These are phyloP conservation scores for Dusona sp. DNA, from an alignment of 2,888 invertebrate species.

Conservation along the genomic window DNA sequence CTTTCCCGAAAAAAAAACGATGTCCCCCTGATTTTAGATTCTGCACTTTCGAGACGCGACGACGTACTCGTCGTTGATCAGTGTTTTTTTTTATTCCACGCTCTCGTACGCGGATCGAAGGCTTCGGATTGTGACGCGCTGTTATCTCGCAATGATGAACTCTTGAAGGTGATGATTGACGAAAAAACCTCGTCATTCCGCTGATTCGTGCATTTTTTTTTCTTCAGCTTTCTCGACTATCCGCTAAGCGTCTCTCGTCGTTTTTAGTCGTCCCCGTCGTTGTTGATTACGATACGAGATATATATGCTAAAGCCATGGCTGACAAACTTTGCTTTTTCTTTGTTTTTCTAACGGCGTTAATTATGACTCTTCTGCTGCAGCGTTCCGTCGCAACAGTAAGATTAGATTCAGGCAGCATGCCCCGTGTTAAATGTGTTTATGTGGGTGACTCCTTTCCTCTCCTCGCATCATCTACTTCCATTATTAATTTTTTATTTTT, in stretches of 20 bases:
- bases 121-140: background rate
- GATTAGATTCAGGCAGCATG: conserved; percentile 79
- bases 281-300: conserved; percentile 61
- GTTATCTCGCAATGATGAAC: conserved; percentile 33
- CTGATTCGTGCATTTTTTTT: conserved; percentile 12
- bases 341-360: conserved; percentile 49
- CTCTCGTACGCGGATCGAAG: background rate
- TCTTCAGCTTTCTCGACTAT: conserved; percentile 36
- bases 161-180: conserved; percentile 38
- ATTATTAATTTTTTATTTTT: conserved; percentile 1
- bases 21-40: conserved; percentile 19
- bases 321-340: conserved; percentile 33
- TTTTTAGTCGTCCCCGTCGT: conserved; percentile 43
- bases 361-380: conserved; percentile 64
- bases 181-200: conserved; percentile 23
- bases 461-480: background rate
- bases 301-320: conserved; percentile 71
- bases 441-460: conserved; percentile 56
- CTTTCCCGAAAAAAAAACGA: conserved; percentile 11
- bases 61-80: conserved; percentile 23
- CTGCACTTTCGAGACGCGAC: conserved; percentile 36
- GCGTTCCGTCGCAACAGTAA: conserved; percentile 73
- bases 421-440: conserved; percentile 76
- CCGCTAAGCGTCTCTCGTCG: conserved; percentile 23
- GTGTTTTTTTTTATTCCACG: conserved; percentile 30